These are phyloP conservation scores for Toxostoma redivivum DNA, from an alignment of 2,113 vertebrate species.

Conservation along the genomic window DNA sequence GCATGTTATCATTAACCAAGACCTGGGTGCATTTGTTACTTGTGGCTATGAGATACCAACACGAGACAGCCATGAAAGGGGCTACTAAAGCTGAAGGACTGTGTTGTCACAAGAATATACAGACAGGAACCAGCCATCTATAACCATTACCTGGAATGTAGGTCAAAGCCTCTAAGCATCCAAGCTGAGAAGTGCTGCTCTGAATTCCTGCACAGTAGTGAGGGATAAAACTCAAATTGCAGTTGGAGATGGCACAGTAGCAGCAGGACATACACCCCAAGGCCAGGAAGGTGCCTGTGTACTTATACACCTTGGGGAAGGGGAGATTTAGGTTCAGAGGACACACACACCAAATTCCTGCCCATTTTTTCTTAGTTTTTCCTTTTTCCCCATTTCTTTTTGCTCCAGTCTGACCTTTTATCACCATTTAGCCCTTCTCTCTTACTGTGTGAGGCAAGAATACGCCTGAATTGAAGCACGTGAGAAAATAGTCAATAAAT, in stretches of 20 bases:
- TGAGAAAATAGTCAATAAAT: not conserved
- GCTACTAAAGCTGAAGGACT: not conserved
- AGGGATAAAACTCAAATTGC: not conserved
- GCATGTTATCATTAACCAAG: not conserved
- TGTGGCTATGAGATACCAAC: not conserved
- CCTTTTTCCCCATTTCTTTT: not conserved
- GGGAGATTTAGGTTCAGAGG: not conserved
- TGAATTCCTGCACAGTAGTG: not conserved
- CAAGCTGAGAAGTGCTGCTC: not conserved
- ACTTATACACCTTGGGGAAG: fast-evolving
- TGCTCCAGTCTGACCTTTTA: not conserved
- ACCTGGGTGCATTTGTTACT: not conserved
- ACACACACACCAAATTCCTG: not conserved
- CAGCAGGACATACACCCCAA: not conserved
- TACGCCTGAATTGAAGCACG: not conserved
- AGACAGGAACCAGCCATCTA: not conserved
- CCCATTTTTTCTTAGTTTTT: not conserved
- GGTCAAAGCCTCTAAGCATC: not conserved
- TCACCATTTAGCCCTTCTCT: not conserved
- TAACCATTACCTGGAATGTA: not conserved
- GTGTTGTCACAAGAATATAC: not conserved
- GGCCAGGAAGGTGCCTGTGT: not conserved
- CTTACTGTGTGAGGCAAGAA: not conserved
- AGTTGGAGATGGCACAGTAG: not conserved
- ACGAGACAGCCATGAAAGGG: not conserved